These are phyloP conservation scores for Blastomussa wellsi DNA, from an alignment of 92 coral and sea anemone species.

Conservation along the genomic window DNA sequence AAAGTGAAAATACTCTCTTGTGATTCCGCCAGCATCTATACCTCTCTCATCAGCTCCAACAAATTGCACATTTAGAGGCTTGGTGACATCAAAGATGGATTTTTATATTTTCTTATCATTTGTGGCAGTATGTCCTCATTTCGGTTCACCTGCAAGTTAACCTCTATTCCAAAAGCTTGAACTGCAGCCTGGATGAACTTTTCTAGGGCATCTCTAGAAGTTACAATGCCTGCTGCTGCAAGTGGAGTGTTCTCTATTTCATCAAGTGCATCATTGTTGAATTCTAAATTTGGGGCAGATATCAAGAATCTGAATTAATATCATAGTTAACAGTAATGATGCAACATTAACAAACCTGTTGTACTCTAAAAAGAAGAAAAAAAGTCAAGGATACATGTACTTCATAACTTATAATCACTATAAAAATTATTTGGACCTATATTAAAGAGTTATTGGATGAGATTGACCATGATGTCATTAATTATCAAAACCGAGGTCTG, in stretches of 20 bases:
- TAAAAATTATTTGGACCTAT: no score
- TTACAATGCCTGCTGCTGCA: constrained; percentile 20
- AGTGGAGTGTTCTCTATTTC: constrained; percentile 36
- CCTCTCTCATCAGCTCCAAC: constrained; percentile 12
- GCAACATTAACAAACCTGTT: no score
- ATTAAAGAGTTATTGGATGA: no score
- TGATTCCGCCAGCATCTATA: constrained; percentile 48
- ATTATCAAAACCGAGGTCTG: no score
- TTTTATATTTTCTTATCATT: constrained; percentile 53
- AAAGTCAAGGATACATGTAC: no score
- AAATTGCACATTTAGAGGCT: constrained; percentile 42
- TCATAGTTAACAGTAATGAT: no score
- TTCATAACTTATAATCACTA: no score
- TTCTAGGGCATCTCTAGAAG: constrained; percentile 18
- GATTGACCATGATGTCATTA: no score
- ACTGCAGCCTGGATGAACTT: constrained; percentile 40
- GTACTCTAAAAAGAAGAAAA: no score
- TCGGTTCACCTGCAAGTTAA: constrained; percentile 32
- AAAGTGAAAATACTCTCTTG: constrained; percentile 39
- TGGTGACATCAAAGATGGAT: constrained; percentile 41
- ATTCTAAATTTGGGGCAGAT: no score
- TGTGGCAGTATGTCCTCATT: constrained; percentile 39
- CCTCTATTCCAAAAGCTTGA: constrained; percentile 26
- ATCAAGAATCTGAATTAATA: no score
- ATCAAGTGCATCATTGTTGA: constrained; percentile 11